Conservation (phyloP, 2,888 invertebrate genomes). For the Pristionchus maxplancki region DNA sequence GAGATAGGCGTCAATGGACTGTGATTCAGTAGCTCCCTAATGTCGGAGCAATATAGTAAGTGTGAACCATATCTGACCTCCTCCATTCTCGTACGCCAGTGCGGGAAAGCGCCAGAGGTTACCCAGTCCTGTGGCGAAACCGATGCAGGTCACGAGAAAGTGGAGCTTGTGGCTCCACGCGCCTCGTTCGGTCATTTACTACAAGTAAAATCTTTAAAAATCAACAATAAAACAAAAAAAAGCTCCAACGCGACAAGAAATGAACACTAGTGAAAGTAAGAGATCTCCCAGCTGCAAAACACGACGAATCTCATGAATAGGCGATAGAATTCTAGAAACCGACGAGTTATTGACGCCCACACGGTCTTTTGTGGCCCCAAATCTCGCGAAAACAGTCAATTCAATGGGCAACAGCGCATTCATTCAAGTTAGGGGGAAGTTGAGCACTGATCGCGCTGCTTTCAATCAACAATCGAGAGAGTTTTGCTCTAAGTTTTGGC, state of each 20-base stretch:
- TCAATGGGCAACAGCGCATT: neutral
- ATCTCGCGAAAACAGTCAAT: neutral
- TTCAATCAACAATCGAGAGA: neutral
- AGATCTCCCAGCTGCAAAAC: neutral
- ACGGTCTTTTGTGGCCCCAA: too few species aligned
- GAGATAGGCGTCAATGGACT: too few species aligned
- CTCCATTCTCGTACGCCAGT: conserved; percentile 51
- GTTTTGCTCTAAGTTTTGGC: neutral
- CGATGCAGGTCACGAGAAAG: conserved; percentile 49
- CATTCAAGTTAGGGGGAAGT: neutral
- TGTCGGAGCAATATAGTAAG: too few species aligned
- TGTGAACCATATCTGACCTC: conserved; percentile 19
- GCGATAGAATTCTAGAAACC: neutral
- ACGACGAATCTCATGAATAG: neutral
- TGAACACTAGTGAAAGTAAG: too few species aligned
- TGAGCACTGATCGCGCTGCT: neutral
- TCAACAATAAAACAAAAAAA: neutral
- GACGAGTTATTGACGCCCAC: too few species aligned
- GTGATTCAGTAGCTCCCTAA: too few species aligned
- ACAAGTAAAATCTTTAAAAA: neutral
- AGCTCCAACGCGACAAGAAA: too few species aligned
- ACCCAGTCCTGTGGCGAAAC: conserved; percentile 52
- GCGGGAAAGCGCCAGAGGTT: conserved; percentile 52
- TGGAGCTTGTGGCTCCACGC: conserved; percentile 41
- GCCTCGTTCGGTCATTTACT: conserved; percentile 41